Percentiles rank a stretch among this genome's conserved stretches.
phyloP scores from a whole-genome alignment of 2,797 vertebrate genomes.

The Hippopotamyrus pictus region DNA sequence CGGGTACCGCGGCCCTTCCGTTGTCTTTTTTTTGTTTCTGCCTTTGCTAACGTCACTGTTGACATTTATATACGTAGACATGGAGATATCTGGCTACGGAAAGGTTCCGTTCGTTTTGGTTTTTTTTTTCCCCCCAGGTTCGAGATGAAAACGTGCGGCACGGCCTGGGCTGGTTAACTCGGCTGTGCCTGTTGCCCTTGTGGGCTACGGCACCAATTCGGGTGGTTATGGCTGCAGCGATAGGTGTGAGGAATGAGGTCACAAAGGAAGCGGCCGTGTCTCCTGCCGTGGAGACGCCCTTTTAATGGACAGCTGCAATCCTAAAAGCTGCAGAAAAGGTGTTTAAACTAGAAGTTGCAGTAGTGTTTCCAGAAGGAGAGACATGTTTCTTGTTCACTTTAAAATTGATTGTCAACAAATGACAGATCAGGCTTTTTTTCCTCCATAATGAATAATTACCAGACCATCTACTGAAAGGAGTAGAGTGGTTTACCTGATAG shows the following conservation, averaged over 20 bases:
- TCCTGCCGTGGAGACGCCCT: not conserved
- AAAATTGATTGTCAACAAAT: not conserved
- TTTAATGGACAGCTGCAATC: not conserved
- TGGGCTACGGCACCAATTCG: not conserved
- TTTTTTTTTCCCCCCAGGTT: not conserved
- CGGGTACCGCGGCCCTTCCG: not conserved
- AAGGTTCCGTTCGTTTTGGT: not conserved
- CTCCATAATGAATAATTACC: not conserved
- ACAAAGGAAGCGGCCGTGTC: not conserved
- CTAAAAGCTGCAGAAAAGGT: not conserved
- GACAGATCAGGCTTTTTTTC: not conserved
- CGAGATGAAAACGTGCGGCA: not conserved
- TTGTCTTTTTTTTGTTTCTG: not conserved
- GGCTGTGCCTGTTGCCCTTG: not conserved
- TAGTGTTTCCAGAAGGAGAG: not conserved
- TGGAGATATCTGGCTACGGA: not conserved
- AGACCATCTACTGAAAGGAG: not conserved
- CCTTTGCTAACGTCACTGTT: not conserved
- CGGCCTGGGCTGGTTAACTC: not conserved
- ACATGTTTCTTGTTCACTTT: not conserved
- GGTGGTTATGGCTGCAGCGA: not conserved
- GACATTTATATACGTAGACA: not conserved
- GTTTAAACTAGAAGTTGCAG: not conserved
- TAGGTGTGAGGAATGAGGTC: not conserved
- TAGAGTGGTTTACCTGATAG: not conserved